A percentile compares a stretch with the other conserved stretches of the same genome.
These are phyloP conservation scores for Eubasilissa regina DNA, from an alignment of 1,140 invertebrate species.

Conservation along the genomic window DNA sequence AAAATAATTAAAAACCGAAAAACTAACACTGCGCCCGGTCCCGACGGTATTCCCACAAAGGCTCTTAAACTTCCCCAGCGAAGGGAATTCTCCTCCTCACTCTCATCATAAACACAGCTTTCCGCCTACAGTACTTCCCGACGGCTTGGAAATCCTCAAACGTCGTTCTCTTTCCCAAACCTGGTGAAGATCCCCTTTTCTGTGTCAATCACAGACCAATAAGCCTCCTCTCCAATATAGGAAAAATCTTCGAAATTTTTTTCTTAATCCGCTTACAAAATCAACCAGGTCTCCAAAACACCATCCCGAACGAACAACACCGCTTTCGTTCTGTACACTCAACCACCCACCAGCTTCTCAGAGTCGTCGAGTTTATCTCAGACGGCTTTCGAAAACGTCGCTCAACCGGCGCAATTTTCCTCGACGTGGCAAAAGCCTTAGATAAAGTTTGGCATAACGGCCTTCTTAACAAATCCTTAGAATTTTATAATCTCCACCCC, in stretches of 20 bases:
- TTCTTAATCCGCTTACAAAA: background rate
- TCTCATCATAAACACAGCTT: too few species aligned
- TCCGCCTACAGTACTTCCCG: slow-evolving; percentile 3
- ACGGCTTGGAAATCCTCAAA: background rate
- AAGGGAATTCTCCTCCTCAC: too few species aligned
- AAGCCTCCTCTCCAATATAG: background rate
- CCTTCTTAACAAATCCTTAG: too few species aligned
- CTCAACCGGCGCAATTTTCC: background rate
- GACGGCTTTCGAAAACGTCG: background rate
- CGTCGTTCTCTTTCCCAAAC: background rate
- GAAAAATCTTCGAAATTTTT: background rate
- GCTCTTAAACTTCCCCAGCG: background rate
- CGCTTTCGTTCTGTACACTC: background rate
- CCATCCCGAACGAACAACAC: background rate
- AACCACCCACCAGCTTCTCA: background rate
- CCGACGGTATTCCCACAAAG: background rate
- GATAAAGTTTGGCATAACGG: too few species aligned
- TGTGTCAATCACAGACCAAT: slow-evolving; percentile 5
- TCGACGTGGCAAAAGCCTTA: too few species aligned
- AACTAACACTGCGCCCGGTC: background rate
- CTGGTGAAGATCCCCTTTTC: background rate
- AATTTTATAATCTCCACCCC: background rate
- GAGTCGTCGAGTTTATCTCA: background rate
- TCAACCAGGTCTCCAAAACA: background rate
- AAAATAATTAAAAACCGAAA: too few species aligned